Conservation (phyloP, 1,140 invertebrate genomes). For the Drosophila ogumai region DNA sequence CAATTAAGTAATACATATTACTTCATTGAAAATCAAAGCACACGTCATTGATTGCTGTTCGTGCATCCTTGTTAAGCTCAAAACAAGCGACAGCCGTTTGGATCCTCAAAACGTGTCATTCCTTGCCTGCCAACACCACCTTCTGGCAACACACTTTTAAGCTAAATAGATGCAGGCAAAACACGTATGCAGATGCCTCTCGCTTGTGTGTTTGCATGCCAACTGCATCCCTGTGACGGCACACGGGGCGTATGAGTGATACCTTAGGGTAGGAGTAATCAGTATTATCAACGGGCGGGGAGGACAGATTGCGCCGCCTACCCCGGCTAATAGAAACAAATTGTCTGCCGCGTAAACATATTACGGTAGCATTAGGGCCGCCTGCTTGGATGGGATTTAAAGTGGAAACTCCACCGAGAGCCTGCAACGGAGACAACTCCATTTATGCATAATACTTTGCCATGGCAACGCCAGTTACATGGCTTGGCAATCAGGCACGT, state of each 20-base stretch:
- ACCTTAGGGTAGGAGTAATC: slow-evolving; percentile 14
- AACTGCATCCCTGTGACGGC: slow-evolving; percentile 18
- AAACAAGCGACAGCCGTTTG: slow-evolving; percentile 22
- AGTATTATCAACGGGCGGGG: slow-evolving; percentile 10
- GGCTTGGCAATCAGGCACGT: slow-evolving; percentile 45
- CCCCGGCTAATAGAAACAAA: slow-evolving; percentile 70
- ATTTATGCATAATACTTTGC: slow-evolving; percentile 41
- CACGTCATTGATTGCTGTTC: slow-evolving; percentile 15
- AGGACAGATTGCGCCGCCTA: slow-evolving; percentile 14
- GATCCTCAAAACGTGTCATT: slow-evolving; percentile 36
- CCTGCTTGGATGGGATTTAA: slow-evolving; percentile 19
- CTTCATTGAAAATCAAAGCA: background rate
- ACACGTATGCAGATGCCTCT: slow-evolving; percentile 55
- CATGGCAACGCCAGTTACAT: slow-evolving; percentile 25
- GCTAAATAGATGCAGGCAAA: slow-evolving; percentile 51
- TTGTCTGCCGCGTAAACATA: slow-evolving; percentile 62
- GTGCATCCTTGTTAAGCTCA: slow-evolving; percentile 14
- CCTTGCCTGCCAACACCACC: background rate
- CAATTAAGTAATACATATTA: background rate
- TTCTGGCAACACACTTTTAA: slow-evolving; percentile 30
- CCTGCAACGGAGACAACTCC: slow-evolving; percentile 27
- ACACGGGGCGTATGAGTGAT: slow-evolving; percentile 56
- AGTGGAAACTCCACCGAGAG: slow-evolving; percentile 20
- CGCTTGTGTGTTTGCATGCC: slow-evolving; percentile 19
- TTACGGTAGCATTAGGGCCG: slow-evolving; percentile 58